phyloP scores from a whole-genome alignment of 2,888 invertebrate species.

The Stegophylla sp. region DNA sequence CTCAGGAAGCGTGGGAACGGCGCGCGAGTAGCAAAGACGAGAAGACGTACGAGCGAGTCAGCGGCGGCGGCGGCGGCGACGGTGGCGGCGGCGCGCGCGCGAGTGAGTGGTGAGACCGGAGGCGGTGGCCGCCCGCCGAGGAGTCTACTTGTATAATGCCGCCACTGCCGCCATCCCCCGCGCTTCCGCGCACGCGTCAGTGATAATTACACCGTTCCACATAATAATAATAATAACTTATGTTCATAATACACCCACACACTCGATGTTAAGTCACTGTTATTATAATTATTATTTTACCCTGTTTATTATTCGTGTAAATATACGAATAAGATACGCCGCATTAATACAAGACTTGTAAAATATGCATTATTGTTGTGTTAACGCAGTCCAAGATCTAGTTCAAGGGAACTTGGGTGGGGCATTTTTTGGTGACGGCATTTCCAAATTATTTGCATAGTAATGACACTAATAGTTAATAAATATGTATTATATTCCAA shows the following conservation, averaged over 20 bases:
- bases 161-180: not conserved
- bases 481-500: no score
- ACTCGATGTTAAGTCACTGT: no score
- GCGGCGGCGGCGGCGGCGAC: not conserved
- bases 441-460: no score
- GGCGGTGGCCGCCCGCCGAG: constrained; percentile 17
- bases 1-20: constrained; percentile 59
- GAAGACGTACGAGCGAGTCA: constrained; percentile 14
- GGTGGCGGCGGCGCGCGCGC: not conserved
- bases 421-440: no score
- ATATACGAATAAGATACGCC: no score
- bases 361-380: no score
- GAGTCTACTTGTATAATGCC: constrained; percentile 18
- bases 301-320: no score
- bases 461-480: no score
- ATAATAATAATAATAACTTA: constrained; percentile 11
- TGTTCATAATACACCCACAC: not conserved
- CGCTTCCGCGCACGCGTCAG: constrained; percentile 39
- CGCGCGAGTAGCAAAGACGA: constrained; percentile 14
- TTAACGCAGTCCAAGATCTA: no score
- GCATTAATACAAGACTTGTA: no score
- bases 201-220: constrained; percentile 46
- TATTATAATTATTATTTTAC: no score
- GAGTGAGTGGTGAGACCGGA: constrained; percentile 26
- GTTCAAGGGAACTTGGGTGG: no score